Evolutionary conservation across 1,140 invertebrate species (phyloP).

Genomic region (Camponotus pennsylvanicus): DNA sequence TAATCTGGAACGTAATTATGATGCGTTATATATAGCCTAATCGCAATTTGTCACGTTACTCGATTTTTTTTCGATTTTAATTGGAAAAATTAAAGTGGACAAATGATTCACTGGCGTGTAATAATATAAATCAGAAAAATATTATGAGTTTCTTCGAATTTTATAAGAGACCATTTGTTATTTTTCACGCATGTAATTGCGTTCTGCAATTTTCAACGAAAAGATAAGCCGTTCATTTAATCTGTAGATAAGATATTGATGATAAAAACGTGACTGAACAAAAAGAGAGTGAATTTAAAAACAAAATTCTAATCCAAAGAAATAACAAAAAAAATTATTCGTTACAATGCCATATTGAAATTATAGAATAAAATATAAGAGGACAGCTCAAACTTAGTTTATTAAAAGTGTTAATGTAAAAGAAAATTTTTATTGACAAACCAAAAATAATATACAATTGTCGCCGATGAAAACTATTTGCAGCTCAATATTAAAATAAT

Average conservation of each 20-base stretch:
- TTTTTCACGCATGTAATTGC: background rate
- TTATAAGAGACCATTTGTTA: background rate
- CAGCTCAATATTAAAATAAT: background rate
- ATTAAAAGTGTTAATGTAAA: background rate
- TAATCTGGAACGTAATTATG: conserved; percentile 36
- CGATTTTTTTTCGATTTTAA: background rate
- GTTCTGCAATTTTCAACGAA: background rate
- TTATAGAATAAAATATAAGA: background rate
- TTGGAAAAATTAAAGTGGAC: background rate
- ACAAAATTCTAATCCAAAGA: background rate
- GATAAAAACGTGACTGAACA: background rate
- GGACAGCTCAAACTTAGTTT: background rate
- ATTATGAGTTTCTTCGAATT: background rate
- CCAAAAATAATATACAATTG: background rate
- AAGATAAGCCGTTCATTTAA: conserved; percentile 2
- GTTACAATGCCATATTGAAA: background rate
- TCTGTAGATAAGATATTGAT: background rate
- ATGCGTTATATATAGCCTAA: conserved; percentile 1
- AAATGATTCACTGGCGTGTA: conserved; percentile 21
- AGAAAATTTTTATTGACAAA: background rate
- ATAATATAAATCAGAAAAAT: conserved; percentile 35
- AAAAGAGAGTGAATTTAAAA: background rate
- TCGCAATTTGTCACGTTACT: conserved; percentile 23
- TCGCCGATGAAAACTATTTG: background rate
- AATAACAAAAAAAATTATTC: background rate